Evolutionary conservation across 1,140 invertebrate genomes (phyloP), one percentile per base, ranked within the genome.

Genomic region (Zaprionus inermis): DNA sequence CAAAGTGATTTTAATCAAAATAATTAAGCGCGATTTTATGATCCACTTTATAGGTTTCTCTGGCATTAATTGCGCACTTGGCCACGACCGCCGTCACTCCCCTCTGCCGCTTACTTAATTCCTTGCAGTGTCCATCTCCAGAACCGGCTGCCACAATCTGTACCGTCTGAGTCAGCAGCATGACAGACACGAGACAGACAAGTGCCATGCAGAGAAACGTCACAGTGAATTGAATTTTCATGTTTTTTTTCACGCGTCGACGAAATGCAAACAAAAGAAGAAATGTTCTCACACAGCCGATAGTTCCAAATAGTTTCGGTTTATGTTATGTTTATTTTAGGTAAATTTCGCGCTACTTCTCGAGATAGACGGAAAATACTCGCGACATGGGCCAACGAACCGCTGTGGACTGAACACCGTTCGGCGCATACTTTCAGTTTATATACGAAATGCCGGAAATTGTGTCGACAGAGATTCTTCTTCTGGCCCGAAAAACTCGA

Each of bases 361-460:
- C 2, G n/a, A 2, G n/a, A 6, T 44, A n/a, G 69, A 56, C 28
- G 22, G 3, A 55, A 14, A 46, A 32, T 69, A 78, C 64, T 44
- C 69, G 73, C 78, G 68, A 56, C 46, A 73, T 61, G 73, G 71
- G 38, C 61, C 63, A 74, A 71, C 76, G 71, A 71, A 75, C 61
- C 72, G 67, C 14, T 11, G 30, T 70, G 44, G 63, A 71, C 77
- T 79, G 77, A 79, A 70, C 22, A 24, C 66, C 66, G 65, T 28
- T 56, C 51, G 72, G 69, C 73, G 64, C 60, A 55, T 57, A 89
- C 56, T 77, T 83, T 86, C 67, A 86, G 76, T 72, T 86, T 79
- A 79, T 68, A 89, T 89, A 72, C 80, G 78, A 89, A 84, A 89
- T 89, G 84, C 84, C 84, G 84, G 84, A 89, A 89, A 89, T 84